phyloP scores from a whole-genome alignment of 2,888 invertebrate species.

The Pogonocherus hispidulus region DNA sequence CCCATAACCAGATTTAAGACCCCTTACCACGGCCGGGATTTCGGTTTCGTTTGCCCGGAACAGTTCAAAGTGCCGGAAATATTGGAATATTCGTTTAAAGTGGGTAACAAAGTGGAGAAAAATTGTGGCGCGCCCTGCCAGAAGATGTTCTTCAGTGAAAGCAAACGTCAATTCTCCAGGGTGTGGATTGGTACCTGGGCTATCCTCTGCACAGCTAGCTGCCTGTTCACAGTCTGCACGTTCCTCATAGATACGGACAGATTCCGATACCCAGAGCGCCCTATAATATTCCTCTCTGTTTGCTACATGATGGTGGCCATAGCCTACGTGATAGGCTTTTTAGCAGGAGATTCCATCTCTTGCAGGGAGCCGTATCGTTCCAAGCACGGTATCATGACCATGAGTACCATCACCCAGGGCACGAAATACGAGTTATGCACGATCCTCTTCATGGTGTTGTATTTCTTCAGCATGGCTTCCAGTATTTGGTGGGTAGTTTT shows the following conservation, averaged over 20 bases:
- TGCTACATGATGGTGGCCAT: conserved; percentile 96
- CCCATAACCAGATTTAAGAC: conserved; percentile 50
- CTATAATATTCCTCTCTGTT: conserved; percentile 96
- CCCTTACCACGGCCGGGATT: conserved; percentile 72
- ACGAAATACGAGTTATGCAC: conserved; percentile 89
- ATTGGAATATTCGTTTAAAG: conserved; percentile 86
- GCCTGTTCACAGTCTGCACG: conserved; percentile 92
- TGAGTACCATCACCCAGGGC: conserved; percentile 90
- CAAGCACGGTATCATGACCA: conserved; percentile 80
- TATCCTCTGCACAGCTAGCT: conserved; percentile 88
- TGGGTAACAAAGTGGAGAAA: conserved; percentile 79
- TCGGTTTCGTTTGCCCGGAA: conserved; percentile 89
- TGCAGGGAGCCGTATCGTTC: conserved; percentile 87
- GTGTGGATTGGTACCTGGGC: conserved; percentile 97
- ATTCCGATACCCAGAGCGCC: conserved; percentile 96
- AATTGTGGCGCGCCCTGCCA: conserved; percentile 94
- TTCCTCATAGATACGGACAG: conserved; percentile 95
- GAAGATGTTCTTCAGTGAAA: conserved; percentile 90
- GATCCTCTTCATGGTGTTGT: conserved; percentile 94
- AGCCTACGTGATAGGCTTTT: conserved; percentile 90
- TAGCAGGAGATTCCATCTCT: conserved; percentile 85
- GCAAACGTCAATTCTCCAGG: conserved; percentile 85
- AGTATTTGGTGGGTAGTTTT: conserved; percentile 98
- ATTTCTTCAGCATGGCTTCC: conserved; percentile 97
- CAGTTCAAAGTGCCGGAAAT: conserved; percentile 87